Evolutionary conservation across 2,113 vertebrate genomes (phyloP).

Genomic region (Dunckerocampus dactyliophorus): DNA sequence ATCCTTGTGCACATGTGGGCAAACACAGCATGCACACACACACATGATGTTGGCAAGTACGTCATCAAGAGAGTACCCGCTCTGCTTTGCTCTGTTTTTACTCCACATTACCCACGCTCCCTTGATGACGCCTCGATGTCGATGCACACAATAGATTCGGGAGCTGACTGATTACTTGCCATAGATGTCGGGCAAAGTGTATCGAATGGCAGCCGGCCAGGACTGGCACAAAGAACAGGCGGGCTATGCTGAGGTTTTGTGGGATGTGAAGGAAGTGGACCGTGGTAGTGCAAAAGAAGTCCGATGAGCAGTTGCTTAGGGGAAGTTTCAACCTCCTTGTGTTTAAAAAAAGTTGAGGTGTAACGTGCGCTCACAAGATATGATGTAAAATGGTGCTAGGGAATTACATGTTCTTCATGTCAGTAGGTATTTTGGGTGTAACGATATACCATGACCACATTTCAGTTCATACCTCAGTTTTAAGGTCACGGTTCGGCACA

Average conservation of each 20-base stretch:
- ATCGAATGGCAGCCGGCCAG: neutral
- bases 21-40: neutral
- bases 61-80: conserved; percentile 32
- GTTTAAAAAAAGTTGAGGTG: neutral
- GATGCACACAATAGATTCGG: too few species aligned
- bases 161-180: conserved; percentile 13
- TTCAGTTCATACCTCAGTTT: too few species aligned
- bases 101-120: conserved; percentile 46
- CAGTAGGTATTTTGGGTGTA: neutral
- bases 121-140: neutral
- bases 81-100: conserved; percentile 36
- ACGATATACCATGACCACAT: too few species aligned
- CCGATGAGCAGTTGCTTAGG: neutral
- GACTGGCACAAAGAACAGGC: neutral
- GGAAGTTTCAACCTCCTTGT: neutral
- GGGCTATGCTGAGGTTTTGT: neutral
- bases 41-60: conserved; percentile 25
- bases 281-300: neutral
- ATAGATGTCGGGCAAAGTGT: neutral
- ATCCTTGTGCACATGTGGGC: conserved; percentile 29
- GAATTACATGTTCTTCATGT: neutral
- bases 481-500: too few species aligned
- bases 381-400: neutral
- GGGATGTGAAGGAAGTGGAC: neutral
- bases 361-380: too few species aligned